phyloP scores from a whole-genome alignment of 1,140 invertebrate genomes.

The Orchesella cincta region DNA sequence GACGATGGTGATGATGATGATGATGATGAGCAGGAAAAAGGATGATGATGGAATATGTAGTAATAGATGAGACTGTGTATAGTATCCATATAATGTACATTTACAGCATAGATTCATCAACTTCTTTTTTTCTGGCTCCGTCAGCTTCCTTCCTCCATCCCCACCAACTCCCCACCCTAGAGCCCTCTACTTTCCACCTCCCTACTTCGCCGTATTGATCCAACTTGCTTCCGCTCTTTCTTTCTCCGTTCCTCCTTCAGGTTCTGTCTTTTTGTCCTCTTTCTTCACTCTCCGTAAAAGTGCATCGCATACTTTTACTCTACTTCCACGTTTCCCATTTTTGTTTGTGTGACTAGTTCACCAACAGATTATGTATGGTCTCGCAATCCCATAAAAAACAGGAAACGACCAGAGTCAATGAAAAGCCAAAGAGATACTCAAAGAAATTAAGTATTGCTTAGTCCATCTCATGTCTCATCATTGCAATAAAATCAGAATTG shows the following conservation, averaged over 20 bases:
- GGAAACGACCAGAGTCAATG: too few species aligned
- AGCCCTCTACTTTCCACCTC: conserved; percentile 27
- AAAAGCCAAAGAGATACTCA: too few species aligned
- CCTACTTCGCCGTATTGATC: conserved; percentile 15
- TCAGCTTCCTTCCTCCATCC: conserved; percentile 25
- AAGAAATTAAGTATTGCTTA: too few species aligned
- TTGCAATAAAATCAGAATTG: too few species aligned
- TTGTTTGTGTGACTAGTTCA: not conserved
- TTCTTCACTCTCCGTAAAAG: not conserved
- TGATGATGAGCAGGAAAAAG: not conserved
- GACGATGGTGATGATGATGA: not conserved
- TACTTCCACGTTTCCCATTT: conserved; percentile 10
- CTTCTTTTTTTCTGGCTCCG: conserved; percentile 24
- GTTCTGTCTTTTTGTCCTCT: conserved; percentile 17
- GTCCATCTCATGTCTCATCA: too few species aligned
- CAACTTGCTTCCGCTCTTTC: not conserved
- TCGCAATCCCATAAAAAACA: too few species aligned
- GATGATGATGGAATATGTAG: conserved; percentile 16
- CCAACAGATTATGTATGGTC: not conserved
- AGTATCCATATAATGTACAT: not conserved
- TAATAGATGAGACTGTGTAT: not conserved
- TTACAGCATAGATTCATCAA: conserved; percentile 24
- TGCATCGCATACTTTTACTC: not conserved
- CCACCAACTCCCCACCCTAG: conserved; percentile 28
- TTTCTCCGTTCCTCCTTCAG: conserved; percentile 10